Evolutionary conservation across 2,113 vertebrate species (phyloP), one percentile per base, ranked within the genome.

Genomic region (Nannospalax galili): DNA sequence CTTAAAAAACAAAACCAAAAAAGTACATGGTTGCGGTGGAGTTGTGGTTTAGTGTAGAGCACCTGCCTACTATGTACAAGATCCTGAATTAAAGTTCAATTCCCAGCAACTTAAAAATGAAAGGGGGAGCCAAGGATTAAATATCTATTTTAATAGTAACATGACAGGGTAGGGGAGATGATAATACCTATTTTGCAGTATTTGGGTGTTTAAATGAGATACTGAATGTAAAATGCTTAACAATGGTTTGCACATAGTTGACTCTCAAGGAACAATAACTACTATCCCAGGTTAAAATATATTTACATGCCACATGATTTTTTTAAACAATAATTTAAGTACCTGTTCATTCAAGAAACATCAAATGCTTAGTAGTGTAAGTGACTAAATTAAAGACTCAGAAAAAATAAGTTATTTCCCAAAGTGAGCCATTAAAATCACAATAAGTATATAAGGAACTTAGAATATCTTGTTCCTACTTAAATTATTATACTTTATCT

Each of bases 401-500:
- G 65, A 40, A 72, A 95, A 95, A 74, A 75, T 56, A 88, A 74
- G 26, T 81, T 58, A 90, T 91, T 84, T 92, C 64, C 56, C 73
- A 89, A 95, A 95, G 88, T 80, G 70, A 95, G 72, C 82, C 93
- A 72, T 22, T 90, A 86, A 73, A 73, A 84, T 79, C 72, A 91
- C 37, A 89, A 69, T 35, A 94, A 95, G 58, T 95, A 93, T 92
- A 72, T 88, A 94, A 94, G 94, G 81, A 94, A 95, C 69, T 65
- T 90, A 82, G 92, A 78, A 72, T 64, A 85, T 90, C 42, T 93
- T 93, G 81, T 95, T 45, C 58, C 64, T 88, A 40, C 90, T 95
- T 95, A 94, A 91, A 93, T 97, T 42, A 96, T 79, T 62, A 82
- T 79, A 94, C 62, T 95, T 96, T 88, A 85, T 93, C 87, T 96